These are phyloP conservation scores for Enteromius anoplus DNA, from an alignment of 2,797 vertebrate genomes.

Conservation along the genomic window DNA sequence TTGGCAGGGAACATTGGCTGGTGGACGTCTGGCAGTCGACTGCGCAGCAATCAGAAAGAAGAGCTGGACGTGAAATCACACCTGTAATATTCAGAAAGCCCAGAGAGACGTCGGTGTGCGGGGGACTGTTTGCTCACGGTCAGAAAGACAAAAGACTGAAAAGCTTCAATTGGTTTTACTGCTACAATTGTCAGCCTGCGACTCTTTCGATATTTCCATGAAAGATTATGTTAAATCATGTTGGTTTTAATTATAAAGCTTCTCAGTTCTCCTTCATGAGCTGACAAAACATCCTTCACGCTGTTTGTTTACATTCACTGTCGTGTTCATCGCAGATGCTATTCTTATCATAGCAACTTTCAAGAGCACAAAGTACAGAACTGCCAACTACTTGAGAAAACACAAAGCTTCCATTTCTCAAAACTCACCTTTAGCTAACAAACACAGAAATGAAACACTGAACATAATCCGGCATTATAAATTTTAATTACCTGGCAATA, in stretches of 20 bases:
- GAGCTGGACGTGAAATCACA: not conserved
- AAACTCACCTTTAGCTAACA: not conserved
- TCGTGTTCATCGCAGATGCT: not conserved
- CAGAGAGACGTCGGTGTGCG: not conserved
- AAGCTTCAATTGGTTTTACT: not conserved
- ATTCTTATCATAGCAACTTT: not conserved
- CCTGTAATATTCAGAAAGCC: slow-evolving; percentile 17
- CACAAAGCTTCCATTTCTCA: not conserved
- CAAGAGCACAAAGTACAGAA: not conserved
- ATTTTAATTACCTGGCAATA: slow-evolving; percentile 5
- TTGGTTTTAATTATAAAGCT: slow-evolving; percentile 1
- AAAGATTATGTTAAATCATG: not conserved
- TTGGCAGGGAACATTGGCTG: slow-evolving; percentile 5
- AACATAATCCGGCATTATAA: not conserved
- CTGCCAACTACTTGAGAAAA: not conserved
- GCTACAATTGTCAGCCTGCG: not conserved
- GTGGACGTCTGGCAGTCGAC: not conserved
- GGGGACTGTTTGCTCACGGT: not conserved
- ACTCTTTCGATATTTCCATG: not conserved
- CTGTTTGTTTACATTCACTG: not conserved
- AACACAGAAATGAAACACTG: not conserved
- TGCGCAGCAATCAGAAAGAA: slow-evolving; percentile 1
- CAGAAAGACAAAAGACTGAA: not conserved
- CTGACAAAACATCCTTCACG: not conserved
- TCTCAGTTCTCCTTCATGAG: not conserved